These are phyloP conservation scores for Huso huso DNA, from an alignment of 2,797 vertebrate species.

Conservation along the genomic window DNA sequence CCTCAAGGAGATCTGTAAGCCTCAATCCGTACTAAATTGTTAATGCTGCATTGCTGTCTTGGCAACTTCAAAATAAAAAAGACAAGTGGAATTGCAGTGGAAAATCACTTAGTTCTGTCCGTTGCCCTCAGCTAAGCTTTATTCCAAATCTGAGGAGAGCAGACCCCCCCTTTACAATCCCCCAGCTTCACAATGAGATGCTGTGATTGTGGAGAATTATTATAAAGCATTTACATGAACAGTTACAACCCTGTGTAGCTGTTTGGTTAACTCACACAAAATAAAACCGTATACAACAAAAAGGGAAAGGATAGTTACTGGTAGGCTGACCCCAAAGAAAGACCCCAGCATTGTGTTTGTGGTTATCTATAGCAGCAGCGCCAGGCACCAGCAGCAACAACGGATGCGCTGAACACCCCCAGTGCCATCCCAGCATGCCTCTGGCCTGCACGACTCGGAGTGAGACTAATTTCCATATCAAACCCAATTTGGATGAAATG, in stretches of 20 bases:
- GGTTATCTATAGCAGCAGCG: conserved; percentile 13
- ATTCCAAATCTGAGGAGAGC: no score
- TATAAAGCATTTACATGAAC: conserved; percentile 71
- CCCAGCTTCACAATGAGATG: conserved; percentile 61
- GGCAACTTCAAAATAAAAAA: no score
- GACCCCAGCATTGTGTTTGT: conserved; percentile 1
- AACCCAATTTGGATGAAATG: conserved; percentile 65
- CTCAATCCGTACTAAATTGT: no score
- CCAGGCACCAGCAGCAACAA: conserved; percentile 41
- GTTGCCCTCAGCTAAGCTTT: no score
- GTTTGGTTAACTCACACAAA: conserved; percentile 30
- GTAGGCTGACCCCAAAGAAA: not conserved
- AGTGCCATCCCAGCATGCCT: conserved; percentile 56
- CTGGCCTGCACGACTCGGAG: conserved; percentile 54
- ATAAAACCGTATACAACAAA: not conserved
- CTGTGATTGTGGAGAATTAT: conserved; percentile 84
- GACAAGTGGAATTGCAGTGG: no score
- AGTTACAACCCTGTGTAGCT: conserved; percentile 56
- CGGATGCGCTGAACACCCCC: conserved; percentile 47
- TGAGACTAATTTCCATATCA: conserved; percentile 76
- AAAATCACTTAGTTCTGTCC: no score
- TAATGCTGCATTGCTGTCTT: no score
- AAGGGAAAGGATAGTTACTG: not conserved
- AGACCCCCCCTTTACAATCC: conserved; percentile 33
- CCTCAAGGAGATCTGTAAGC: no score